These are phyloP conservation scores for Caenorhabditis latens DNA, from an alignment of 1,140 invertebrate species.

Conservation along the genomic window DNA sequence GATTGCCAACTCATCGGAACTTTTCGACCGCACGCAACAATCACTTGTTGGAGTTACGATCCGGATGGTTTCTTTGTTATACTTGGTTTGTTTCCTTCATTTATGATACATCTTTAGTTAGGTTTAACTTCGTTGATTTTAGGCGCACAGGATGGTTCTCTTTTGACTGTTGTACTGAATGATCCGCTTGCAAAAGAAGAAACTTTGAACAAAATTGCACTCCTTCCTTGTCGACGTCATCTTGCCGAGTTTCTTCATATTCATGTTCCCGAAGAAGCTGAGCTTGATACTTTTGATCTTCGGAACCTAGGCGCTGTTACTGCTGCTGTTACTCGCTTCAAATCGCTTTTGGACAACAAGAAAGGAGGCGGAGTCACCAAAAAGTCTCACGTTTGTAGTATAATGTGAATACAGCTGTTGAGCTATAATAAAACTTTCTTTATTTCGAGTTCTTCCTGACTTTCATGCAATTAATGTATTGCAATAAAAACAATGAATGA, in stretches of 20 bases:
- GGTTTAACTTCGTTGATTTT: constrained; percentile 84
- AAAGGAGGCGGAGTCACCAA: constrained; percentile 47
- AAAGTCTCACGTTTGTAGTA: constrained; percentile 71
- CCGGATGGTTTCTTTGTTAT: constrained; percentile 67
- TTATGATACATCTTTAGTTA: constrained; percentile 81
- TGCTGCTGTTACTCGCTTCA: constrained; percentile 73
- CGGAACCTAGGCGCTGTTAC: constrained; percentile 70
- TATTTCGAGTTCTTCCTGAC: constrained; percentile 32
- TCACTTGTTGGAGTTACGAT: constrained; percentile 68
- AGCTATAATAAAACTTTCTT: background rate
- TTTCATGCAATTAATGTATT: constrained; percentile 23
- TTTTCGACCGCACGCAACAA: constrained; percentile 69
- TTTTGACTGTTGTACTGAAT: constrained; percentile 69
- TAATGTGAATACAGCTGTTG: constrained; percentile 63
- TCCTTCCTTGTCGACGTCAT: constrained; percentile 68
- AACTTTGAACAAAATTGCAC: constrained; percentile 58
- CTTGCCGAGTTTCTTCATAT: constrained; percentile 72
- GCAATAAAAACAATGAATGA: constrained; percentile 10
- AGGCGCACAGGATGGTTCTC: constrained; percentile 70
- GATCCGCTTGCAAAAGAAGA: constrained; percentile 60
- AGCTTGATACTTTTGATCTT: constrained; percentile 61
- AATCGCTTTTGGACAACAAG: constrained; percentile 56
- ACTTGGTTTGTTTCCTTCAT: constrained; percentile 64
- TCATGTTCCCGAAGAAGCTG: constrained; percentile 58
- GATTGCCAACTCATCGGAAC: constrained; percentile 70